Base-by-base conservation (phyloP, 2,888 invertebrate genomes). In the Troglohyphantes excavatus region DNA sequence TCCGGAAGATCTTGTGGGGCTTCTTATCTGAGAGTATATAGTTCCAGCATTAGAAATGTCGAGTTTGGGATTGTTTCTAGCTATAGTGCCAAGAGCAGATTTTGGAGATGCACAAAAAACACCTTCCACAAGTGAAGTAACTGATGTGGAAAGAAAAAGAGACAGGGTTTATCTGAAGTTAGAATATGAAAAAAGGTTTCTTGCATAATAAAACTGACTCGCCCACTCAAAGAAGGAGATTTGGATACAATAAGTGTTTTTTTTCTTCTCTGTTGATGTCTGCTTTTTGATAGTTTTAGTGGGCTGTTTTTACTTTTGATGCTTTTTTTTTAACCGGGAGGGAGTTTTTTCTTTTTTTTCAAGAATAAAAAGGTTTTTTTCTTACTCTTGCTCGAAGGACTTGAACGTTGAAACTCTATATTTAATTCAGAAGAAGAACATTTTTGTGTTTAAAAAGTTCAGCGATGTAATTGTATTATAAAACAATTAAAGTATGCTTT, bases 191-290 rank as follows among this genome's bases (percentile, higher is more conserved):
- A 65, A 79, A 79, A 68, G 29, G 29, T 68, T 63, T 43, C 43
- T 43, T 81, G 78, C 43, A 81, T 81, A 46, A 78, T 78, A 65
- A 78, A 67, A 53, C 67, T 46, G 79, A 46, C 53, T 46, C 29
- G 17, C 17, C 46, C 68, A 53, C 29, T 81, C 46, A 53, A 29
- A 26, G 23, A 19, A 27, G 9, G 33, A 81, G 27, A 65, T 81
- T 67, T 53, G 27, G 23, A 46, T 67, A 68, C 67, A 81, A 81
- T 81, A 81, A 68, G 68, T n/a, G 46, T 29, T 26, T 67, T 79
- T 79, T 79, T 67, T 79, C 39, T 43, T 53, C 17, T 17, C 17
- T n/a, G 13, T 7, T 39, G 53, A 53, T 53, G 53, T 53, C 53
- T 53, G 53, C 1, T 53, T 53, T 53, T 53, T 53, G 13, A 53